phyloP scores from a whole-genome alignment of 2,797 vertebrate genomes.

The Syngnathus rostellatus region DNA sequence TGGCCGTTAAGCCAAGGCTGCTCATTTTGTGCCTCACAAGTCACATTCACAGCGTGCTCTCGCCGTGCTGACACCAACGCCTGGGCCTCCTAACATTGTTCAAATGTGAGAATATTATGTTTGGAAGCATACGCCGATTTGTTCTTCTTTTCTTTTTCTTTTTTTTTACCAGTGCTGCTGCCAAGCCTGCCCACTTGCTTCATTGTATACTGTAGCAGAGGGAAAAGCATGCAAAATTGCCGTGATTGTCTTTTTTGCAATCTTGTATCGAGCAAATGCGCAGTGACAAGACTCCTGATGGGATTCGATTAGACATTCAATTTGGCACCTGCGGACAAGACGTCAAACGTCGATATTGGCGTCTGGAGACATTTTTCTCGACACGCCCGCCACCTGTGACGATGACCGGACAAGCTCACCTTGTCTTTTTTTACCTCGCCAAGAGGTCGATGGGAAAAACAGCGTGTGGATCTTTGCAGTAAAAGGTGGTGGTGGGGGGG shows the following conservation, averaged over 20 bases:
- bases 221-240: slow-evolving; percentile 7
- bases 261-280: background rate
- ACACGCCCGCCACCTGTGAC: slow-evolving; percentile 28
- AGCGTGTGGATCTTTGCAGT: slow-evolving; percentile 22
- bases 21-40: background rate
- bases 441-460: slow-evolving; percentile 41
- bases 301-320: background rate
- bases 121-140: slow-evolving; percentile 4
- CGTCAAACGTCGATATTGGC: slow-evolving; percentile 47
- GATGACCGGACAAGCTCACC: slow-evolving; percentile 41
- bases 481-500: background rate
- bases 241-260: background rate
- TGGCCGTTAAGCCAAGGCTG: background rate
- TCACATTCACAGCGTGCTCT: slow-evolving; percentile 31
- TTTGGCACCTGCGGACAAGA: slow-evolving; percentile 31
- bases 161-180: background rate
- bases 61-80: slow-evolving; percentile 9
- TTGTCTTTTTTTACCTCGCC: slow-evolving; percentile 30
- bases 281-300: background rate
- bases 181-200: slow-evolving; percentile 3
- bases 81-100: slow-evolving; percentile 16
- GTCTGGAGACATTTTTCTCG: slow-evolving; percentile 44
- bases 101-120: slow-evolving; percentile 13
- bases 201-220: background rate
- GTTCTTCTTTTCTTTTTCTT: background rate